These are phyloP conservation scores for Prunella fulvescens DNA, from an alignment of 2,113 vertebrate species.

Conservation along the genomic window DNA sequence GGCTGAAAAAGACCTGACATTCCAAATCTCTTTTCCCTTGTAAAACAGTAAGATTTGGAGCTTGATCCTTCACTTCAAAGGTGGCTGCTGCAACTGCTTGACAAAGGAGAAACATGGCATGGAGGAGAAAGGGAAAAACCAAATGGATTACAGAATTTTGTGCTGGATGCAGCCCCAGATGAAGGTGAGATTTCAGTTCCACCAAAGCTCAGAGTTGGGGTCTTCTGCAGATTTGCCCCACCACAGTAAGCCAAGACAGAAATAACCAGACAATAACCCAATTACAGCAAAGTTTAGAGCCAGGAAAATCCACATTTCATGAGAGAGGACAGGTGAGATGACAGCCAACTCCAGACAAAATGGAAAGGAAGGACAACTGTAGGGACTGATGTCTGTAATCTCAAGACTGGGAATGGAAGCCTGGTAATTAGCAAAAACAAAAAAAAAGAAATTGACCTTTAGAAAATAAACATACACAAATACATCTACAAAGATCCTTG, in stretches of 20 bases:
- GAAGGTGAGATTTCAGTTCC: not conserved
- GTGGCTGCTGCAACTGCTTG: not conserved
- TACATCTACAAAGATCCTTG: not conserved
- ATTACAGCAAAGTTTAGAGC: not conserved
- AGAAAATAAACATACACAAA: not conserved
- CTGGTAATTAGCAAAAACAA: not conserved
- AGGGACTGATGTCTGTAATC: not conserved
- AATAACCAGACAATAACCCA: not conserved
- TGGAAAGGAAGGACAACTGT: not conserved
- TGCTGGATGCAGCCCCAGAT: not conserved
- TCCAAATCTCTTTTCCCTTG: constrained; percentile 57
- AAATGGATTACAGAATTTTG: not conserved
- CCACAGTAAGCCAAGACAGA: not conserved
- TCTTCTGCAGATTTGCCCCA: not conserved
- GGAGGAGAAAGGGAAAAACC: not conserved
- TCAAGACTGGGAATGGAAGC: not conserved
- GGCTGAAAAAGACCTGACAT: constrained; percentile 57
- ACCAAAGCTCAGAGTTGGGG: not conserved
- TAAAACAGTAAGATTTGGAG: constrained; percentile 47
- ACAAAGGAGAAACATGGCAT: not conserved
- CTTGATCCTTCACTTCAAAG: constrained; percentile 51
- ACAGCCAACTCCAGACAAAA: not conserved
- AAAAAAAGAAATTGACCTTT: not conserved
- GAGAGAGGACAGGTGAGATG: not conserved
- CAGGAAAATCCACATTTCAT: not conserved